Evolutionary conservation across 2,888 invertebrate species (phyloP).

Genomic region (Teinopalpus imperialis): DNA sequence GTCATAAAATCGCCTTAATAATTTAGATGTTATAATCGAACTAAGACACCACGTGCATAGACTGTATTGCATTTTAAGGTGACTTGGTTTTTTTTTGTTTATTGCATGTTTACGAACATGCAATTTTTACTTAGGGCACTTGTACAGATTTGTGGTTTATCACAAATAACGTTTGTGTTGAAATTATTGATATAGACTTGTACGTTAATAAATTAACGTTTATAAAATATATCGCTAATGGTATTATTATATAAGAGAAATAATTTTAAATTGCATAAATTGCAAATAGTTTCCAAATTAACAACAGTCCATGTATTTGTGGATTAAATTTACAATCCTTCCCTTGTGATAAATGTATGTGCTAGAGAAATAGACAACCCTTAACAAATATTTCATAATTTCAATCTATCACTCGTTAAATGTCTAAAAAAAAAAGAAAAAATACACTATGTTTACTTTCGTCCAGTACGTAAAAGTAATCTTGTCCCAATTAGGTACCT

Average conservation of each 20-base stretch:
- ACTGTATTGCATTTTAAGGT: slow-evolving; percentile 75
- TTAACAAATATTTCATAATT: not conserved
- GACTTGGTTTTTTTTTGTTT: slow-evolving; percentile 48
- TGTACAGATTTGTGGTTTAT: slow-evolving; percentile 29
- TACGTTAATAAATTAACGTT: slow-evolving; percentile 14
- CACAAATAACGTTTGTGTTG: slow-evolving; percentile 13
- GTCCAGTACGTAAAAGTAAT: slow-evolving; percentile 32
- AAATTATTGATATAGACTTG: slow-evolving; percentile 8
- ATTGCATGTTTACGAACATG: slow-evolving; percentile 39
- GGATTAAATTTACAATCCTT: slow-evolving; percentile 55
- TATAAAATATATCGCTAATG: slow-evolving; percentile 16
- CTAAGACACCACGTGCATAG: slow-evolving; percentile 70
- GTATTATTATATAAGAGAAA: slow-evolving; percentile 16
- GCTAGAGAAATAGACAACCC: slow-evolving; percentile 1
- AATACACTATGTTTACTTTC: slow-evolving; percentile 24
- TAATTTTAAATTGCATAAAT: slow-evolving; percentile 23
- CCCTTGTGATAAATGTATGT: slow-evolving; percentile 57
- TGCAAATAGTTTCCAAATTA: slow-evolving; percentile 28
- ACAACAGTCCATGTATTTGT: slow-evolving; percentile 30
- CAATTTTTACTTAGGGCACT: slow-evolving; percentile 36
- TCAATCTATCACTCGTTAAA: slow-evolving; percentile 34
- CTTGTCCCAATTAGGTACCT: slow-evolving; percentile 75
- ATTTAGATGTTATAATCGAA: slow-evolving; percentile 51
- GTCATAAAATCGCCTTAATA: slow-evolving; percentile 70
- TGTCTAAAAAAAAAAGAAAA: slow-evolving; percentile 29